Conservation (phyloP, 2,113 vertebrate genomes). For the Bos taurus region ARS-UCD2.0 NC_037331.1:13491001-13491500, state of each 20-base stretch:
- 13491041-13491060: background rate
- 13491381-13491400: background rate
- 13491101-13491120: rapidly evolving
- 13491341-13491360: background rate
- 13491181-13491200: background rate
- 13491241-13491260: background rate
- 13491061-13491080: background rate
- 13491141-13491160: rapidly evolving
- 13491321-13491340: background rate
- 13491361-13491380: background rate
- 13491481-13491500: background rate
- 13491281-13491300: rapidly evolving
- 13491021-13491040: background rate
- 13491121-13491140: background rate
- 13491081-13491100: no score
- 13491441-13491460: background rate
- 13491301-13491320: rapidly evolving
- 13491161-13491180: background rate
- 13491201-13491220: no score
- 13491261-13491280: rapidly evolving
- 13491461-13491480: background rate
- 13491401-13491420: background rate
- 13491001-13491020: background rate
- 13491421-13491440: background rate
- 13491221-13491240: background rate